Evolutionary conservation across 2,888 invertebrate genomes (phyloP), one percentile per base, ranked within the genome.

Genomic region (Lordiphosa fenestrarum): DNA sequence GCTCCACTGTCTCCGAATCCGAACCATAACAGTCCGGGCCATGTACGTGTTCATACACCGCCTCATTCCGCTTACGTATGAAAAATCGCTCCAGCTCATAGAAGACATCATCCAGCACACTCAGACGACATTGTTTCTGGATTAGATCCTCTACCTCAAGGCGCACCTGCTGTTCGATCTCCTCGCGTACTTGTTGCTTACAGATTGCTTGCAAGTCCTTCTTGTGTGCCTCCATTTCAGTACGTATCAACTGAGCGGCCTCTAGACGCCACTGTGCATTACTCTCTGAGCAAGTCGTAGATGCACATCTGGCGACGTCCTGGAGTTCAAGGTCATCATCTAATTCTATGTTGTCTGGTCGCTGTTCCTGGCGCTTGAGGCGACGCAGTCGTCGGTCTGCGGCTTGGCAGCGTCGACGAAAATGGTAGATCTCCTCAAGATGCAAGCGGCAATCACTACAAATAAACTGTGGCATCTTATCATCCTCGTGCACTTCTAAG

Each of bases 111-210:
- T 80, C 85, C 10, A 80, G 25, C 3, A 83, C 61, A 5, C 33
- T 56, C 0, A 80, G 25, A 1, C 68, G 73, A 10, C 65, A 53
- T 12, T 80, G 54, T 9, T 63, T 60, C 30, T 37, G 35, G 0
- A 84, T n/a, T 0, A 54, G 3, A 1, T 23, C 41, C 10, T 59
- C 68, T 21, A 68, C 37, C 23, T 80, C 85, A 1, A 19, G 41
- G 4, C 85, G 77, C 2, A 84, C 51, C 23, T 83, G 48, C 5
- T 59, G 64, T 15, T 83, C 83, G 10, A 80, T 73, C 19, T 80
- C 85, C 6, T 66, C 54, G 0, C 83, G 85, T 4, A 83, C 54
- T 13, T 75, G 53, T 4, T 75, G 73, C 38, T 68, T 78, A 56
- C 85, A 75, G 2, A 50, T 4, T 0, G 0, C 19, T 0, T 60